These are phyloP conservation scores for Eumaeus atala DNA, from an alignment of 1,140 invertebrate species.

Conservation along the genomic window DNA sequence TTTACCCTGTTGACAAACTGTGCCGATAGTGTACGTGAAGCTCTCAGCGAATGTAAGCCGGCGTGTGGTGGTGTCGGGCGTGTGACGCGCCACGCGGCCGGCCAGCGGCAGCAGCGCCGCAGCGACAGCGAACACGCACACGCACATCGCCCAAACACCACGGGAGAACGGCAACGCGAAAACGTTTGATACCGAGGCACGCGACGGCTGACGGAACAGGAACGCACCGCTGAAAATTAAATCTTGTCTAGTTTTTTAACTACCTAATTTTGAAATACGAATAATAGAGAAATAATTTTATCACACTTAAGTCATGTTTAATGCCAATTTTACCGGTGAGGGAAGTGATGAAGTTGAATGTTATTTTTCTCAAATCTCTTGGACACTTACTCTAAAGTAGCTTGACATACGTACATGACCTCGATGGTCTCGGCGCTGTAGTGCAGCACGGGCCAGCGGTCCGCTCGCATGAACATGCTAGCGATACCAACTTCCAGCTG, in stretches of 20 bases:
- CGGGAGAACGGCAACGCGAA: conserved; percentile 78
- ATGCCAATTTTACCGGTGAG: neutral
- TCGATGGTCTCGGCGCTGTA: conserved; percentile 72
- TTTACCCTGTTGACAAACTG: conserved; percentile 80
- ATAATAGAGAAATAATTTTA: too few species aligned
- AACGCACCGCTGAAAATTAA: conserved; percentile 46
- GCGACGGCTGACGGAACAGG: conserved; percentile 79
- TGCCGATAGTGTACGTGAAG: conserved; percentile 72
- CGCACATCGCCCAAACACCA: conserved; percentile 75
- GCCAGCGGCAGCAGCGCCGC: conserved; percentile 33
- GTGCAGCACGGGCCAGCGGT: conserved; percentile 68
- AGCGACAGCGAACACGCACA: conserved; percentile 48
- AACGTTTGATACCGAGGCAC: conserved; percentile 79
- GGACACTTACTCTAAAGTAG: too few species aligned
- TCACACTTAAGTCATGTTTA: too few species aligned
- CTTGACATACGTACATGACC: conserved; percentile 43
- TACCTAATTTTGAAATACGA: too few species aligned
- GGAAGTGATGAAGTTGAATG: too few species aligned
- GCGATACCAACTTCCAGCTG: conserved; percentile 70
- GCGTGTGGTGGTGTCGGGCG: conserved; percentile 26
- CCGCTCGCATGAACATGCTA: conserved; percentile 73
- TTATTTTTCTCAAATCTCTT: too few species aligned
- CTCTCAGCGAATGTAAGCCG: conserved; percentile 58
- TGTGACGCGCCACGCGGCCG: conserved; percentile 31
- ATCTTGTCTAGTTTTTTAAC: neutral